Base-by-base conservation (phyloP, 2,113 vertebrate species). In the Ornithorhynchus anatinus region DNA sequence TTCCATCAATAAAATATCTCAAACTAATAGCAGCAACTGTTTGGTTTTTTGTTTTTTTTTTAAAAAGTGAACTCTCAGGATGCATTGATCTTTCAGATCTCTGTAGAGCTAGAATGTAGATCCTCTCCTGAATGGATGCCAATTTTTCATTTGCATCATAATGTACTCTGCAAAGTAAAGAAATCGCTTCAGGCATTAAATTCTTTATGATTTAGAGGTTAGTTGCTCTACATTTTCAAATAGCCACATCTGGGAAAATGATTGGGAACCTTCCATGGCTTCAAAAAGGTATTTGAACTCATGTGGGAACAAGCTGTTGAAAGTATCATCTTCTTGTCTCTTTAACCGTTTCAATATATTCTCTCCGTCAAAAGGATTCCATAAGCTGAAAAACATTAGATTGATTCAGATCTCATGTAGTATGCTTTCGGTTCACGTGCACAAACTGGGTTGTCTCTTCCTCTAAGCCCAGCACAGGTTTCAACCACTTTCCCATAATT, bases 281-380 rank as follows among this genome's bases (percentile, higher is more conserved):
- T 95, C 89, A 29, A 97, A 99, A 58, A 99, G 90, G 9, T 20
- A 75, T 58, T 88, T 96, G 59, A 96, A 99, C 57, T 96, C 93
- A 38, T 92, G 75, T 59, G 97, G 96, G 51, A 86, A 88, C 9
- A 98, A 77, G 1, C 91, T 47, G 62, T 88, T 88, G 11, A 93
- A 85, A 72, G 79, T 23, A 27, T 88, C 81, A 59, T 92, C 82
- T 43, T 90, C 19, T 0, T 80, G 59, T 75, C 95, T 86, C 47
- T 83, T 79, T 47, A 95, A 70, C 39, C 91, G 67, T 38, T 50
- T 84, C 73, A 96, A 53, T 72, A 98, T 59, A 44, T 88, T 75
- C 12, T 22, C 64, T 19, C 85, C 81, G 23, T 80, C 89, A 58
- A 91, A 88, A 29, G 93, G 86, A 83, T 90, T 95, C 95, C 96